A percentile compares a stretch with the other conserved stretches of the same genome.
phyloP scores from a whole-genome alignment of 2,888 invertebrate genomes.

The Leptinotarsa haldemani region DNA sequence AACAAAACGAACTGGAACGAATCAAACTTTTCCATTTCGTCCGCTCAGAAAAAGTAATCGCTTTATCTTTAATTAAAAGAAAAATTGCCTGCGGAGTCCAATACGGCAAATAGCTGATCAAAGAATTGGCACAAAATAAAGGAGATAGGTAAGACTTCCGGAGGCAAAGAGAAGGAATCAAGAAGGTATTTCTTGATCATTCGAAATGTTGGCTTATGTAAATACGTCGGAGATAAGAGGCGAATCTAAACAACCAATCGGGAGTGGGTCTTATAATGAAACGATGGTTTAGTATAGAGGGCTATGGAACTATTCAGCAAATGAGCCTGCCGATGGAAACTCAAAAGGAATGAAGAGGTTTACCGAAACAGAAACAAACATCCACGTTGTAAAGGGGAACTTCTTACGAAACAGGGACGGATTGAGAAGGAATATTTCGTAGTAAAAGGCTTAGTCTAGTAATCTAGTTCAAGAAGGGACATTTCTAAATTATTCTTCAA shows the following conservation, averaged over 20 bases:
- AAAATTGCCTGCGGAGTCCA: slow-evolving; percentile 33
- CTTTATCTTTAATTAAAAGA: slow-evolving; percentile 38
- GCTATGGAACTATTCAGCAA: slow-evolving; percentile 62
- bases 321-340: slow-evolving; percentile 65
- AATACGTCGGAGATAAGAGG: slow-evolving; percentile 63
- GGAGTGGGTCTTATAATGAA: slow-evolving; percentile 63
- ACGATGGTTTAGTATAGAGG: slow-evolving; percentile 61
- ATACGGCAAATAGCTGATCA: slow-evolving; percentile 33
- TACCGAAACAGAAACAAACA: slow-evolving; percentile 65
- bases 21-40: slow-evolving; percentile 8
- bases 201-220: slow-evolving; percentile 56
- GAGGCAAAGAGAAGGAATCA: slow-evolving; percentile 39
- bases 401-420: slow-evolving; percentile 43
- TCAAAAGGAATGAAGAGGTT: slow-evolving; percentile 65
- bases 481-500: neutral
- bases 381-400: slow-evolving; percentile 62
- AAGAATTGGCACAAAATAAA: slow-evolving; percentile 38
- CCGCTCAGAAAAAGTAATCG: slow-evolving; percentile 19
- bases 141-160: slow-evolving; percentile 22
- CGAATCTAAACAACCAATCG: slow-evolving; percentile 63
- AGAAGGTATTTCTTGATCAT: slow-evolving; percentile 48
- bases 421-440: neutral
- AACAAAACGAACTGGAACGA: slow-evolving; percentile 4
- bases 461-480: neutral
- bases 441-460: neutral